Evolutionary conservation across 2,888 invertebrate genomes (phyloP).

Genomic region (Calameuta pallipes): DNA sequence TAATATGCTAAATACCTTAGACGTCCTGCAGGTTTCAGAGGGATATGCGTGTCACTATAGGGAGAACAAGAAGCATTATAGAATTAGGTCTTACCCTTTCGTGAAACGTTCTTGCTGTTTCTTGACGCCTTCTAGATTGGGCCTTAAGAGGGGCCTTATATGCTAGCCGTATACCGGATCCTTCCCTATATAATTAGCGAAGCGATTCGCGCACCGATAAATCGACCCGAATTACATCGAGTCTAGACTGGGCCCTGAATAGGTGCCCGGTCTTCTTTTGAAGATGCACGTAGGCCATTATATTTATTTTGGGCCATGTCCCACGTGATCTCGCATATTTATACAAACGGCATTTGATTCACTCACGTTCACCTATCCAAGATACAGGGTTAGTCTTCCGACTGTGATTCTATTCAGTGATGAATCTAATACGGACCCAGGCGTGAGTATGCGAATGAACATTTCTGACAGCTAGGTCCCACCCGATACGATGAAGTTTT

Average conservation of each 20-base stretch:
- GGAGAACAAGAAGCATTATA: neutral
- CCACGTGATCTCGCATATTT: slow-evolving; percentile 53
- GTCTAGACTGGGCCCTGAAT: slow-evolving; percentile 12
- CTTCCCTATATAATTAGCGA: neutral
- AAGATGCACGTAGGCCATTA: neutral
- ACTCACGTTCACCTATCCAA: neutral
- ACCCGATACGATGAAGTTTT: slow-evolving; percentile 16
- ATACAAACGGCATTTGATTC: neutral
- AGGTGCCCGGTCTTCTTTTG: neutral
- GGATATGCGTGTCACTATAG: neutral
- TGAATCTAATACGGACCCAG: slow-evolving; percentile 39
- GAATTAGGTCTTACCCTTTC: neutral
- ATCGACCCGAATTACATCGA: slow-evolving; percentile 8
- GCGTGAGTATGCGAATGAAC: slow-evolving; percentile 54
- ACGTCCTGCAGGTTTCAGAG: neutral
- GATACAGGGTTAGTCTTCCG: slow-evolving; percentile 43
- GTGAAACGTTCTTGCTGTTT: neutral
- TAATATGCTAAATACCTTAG: slow-evolving; percentile 53
- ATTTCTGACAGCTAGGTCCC: slow-evolving; percentile 21
- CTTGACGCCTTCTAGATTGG: neutral
- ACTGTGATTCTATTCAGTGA: slow-evolving; percentile 34
- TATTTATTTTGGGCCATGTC: slow-evolving; percentile 33
- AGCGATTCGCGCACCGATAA: slow-evolving; percentile 16
- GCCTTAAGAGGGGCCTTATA: neutral
- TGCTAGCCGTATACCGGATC: neutral